Evolutionary conservation across 2,113 vertebrate species (phyloP), one percentile per base, ranked within the genome.

Genomic region (Tragelaphus imberbis): DNA sequence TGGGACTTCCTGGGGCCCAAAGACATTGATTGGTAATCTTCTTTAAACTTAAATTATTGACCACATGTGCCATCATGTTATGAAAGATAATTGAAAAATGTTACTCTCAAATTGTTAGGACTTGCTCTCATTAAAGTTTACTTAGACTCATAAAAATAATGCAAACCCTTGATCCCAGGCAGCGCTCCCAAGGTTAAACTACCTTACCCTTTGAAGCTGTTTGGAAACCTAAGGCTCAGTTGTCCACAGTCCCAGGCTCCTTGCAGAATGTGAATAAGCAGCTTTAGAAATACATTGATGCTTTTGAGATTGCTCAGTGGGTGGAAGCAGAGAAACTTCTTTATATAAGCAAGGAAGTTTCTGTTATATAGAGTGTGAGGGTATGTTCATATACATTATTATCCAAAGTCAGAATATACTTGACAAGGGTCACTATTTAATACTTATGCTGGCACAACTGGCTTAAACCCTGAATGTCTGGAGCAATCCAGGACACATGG

Each of bases 141-240:
- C 40, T 95, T 96, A 92, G n/a, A 90, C 59, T 81, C 63, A 8
- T 86, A n/a, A 96, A 95, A 93, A 30, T 47, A 85, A 86, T 49
- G 56, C 56, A 80, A 86, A 65, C 55, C 28, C 28, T 84, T 55
- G 30, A 40, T 85, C 36, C 19, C 3, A 25, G 9, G 19, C 40
- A 47, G 14, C 1, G 11, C 51, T 53, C 40, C 75, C 16, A 12
- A 33, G 15, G 7, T 81, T 47, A 51, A 58, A 40, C 7, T 40
- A 49, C 55, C 16, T 89, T 55, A n/a, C 14, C 14, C 36, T 82
- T 28, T 36, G 85, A 88, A 88, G 68, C 53, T 84, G 33, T 81
- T 71, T 19, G 63, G 63, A 90, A 81, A 71, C 47, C 28, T 9
- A 79, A 91, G 9, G 51, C 28, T 13, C 58, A 6, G 14, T 68